Evolutionary conservation across 1,140 invertebrate genomes (phyloP).

Genomic region (Drosophila navojoa): DNA sequence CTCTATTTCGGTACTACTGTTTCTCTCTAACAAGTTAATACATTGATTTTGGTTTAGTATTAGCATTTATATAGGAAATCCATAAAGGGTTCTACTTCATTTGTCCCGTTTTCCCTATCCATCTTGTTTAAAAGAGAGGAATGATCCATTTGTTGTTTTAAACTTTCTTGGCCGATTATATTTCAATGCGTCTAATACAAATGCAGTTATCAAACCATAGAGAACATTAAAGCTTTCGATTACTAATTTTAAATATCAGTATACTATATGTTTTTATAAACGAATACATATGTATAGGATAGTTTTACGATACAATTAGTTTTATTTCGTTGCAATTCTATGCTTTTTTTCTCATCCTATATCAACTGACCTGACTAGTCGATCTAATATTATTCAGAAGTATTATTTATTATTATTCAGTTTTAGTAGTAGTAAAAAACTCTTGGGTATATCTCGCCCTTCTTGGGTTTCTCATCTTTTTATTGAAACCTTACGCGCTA

Average conservation of each 20-base stretch:
- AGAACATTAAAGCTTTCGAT: no score
- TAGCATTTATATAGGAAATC: no score
- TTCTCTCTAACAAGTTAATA: no score
- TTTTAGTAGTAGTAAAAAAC: neutral
- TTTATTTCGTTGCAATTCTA: neutral
- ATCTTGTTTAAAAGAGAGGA: neutral
- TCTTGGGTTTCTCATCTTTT: slow-evolving; percentile 34
- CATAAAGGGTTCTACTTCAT: neutral
- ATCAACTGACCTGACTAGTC: no score
- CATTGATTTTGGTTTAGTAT: no score
- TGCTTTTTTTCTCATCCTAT: no score
- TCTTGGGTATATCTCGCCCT: neutral
- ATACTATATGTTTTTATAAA: no score
- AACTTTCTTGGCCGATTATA: neutral
- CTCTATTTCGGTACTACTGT: no score
- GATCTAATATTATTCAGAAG: neutral
- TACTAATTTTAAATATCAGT: no score
- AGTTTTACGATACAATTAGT: neutral
- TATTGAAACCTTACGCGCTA: slow-evolving; percentile 85
- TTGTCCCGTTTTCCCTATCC: neutral
- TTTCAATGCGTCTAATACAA: neutral
- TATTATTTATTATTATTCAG: no score
- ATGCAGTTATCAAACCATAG: no score
- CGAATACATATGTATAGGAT: no score
- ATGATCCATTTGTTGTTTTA: neutral